These are phyloP conservation scores for Drosophila albomicans DNA, from an alignment of 1,140 invertebrate species.

Conservation along the genomic window DNA sequence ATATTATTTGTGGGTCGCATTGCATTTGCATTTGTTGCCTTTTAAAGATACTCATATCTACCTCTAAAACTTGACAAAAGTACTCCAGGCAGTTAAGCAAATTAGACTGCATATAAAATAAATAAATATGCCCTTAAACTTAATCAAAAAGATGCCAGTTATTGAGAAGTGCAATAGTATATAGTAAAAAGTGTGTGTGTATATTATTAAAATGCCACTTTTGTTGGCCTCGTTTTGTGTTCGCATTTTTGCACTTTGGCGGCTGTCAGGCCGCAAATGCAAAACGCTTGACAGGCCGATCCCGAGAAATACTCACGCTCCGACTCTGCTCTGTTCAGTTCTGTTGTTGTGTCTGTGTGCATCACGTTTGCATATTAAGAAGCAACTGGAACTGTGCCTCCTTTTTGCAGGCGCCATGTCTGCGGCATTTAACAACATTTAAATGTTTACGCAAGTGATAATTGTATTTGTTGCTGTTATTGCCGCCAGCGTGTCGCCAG, in stretches of 20 bases:
- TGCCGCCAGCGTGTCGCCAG: slow-evolving; percentile 64
- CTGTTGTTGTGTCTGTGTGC: slow-evolving; percentile 13
- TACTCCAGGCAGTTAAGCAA: too few relatives aligned
- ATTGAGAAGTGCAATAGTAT: too few relatives aligned
- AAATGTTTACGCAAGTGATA: slow-evolving; percentile 80
- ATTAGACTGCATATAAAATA: too few relatives aligned
- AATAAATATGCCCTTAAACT: too few relatives aligned
- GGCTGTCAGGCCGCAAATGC: slow-evolving; percentile 38
- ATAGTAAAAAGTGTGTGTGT: too few relatives aligned
- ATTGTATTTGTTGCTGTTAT: slow-evolving; percentile 60
- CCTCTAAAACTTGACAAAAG: too few relatives aligned
- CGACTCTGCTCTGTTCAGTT: slow-evolving; percentile 15
- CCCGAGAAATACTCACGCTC: slow-evolving; percentile 37
- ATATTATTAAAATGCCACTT: slow-evolving; percentile 48
- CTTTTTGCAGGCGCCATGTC: slow-evolving; percentile 65
- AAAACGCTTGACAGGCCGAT: slow-evolving; percentile 22
- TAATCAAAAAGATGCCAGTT: too few relatives aligned
- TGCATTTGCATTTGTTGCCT: too few relatives aligned
- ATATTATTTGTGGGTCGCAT: too few relatives aligned
- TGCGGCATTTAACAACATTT: slow-evolving; percentile 68
- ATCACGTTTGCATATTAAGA: slow-evolving; percentile 80
- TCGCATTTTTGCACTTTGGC: slow-evolving; percentile 72
- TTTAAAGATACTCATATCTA: too few relatives aligned
- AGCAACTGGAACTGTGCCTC: neutral
- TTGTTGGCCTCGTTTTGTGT: slow-evolving; percentile 60